phyloP scores from a whole-genome alignment of 2,797 vertebrate genomes.

The Sebastes hubbsi region DNA sequence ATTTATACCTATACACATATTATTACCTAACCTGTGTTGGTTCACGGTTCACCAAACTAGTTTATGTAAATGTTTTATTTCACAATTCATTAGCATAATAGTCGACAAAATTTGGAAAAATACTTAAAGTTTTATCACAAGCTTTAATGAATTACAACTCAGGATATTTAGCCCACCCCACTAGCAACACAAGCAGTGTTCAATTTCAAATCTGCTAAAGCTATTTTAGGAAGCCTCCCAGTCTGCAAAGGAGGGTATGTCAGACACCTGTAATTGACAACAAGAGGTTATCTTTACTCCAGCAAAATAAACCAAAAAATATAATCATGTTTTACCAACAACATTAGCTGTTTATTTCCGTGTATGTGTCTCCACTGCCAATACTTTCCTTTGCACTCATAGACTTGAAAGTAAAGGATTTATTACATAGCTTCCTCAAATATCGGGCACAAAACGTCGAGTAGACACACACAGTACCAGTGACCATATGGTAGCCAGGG shows the following conservation, averaged over 20 bases:
- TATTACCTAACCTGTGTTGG: not conserved
- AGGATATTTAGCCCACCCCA: slow-evolving; percentile 28
- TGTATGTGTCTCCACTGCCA: not conserved
- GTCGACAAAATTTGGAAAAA: not conserved
- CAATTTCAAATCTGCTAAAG: slow-evolving; percentile 72
- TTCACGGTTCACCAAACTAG: not conserved
- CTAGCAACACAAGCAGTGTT: slow-evolving; percentile 63
- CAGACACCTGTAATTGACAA: slow-evolving; percentile 76
- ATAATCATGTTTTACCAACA: not conserved
- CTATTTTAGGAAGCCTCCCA: slow-evolving; percentile 81
- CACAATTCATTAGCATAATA: not conserved
- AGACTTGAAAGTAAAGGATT: not conserved
- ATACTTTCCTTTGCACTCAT: not conserved
- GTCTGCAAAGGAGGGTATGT: slow-evolving; percentile 58
- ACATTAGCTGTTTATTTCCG: not conserved
- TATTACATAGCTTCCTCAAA: not conserved
- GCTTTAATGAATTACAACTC: slow-evolving; percentile 7
- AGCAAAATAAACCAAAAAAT: not conserved
- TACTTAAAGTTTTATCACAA: too few relatives aligned
- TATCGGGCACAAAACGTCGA: slow-evolving; percentile 16
- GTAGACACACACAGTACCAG: not conserved
- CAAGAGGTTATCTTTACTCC: slow-evolving; percentile 10
- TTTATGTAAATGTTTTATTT: not conserved
- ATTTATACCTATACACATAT: not conserved
- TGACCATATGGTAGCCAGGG: slow-evolving; percentile 56